These are phyloP conservation scores for Caligus rogercresseyi DNA, from an alignment of 1,140 invertebrate genomes.

Conservation along the genomic window DNA sequence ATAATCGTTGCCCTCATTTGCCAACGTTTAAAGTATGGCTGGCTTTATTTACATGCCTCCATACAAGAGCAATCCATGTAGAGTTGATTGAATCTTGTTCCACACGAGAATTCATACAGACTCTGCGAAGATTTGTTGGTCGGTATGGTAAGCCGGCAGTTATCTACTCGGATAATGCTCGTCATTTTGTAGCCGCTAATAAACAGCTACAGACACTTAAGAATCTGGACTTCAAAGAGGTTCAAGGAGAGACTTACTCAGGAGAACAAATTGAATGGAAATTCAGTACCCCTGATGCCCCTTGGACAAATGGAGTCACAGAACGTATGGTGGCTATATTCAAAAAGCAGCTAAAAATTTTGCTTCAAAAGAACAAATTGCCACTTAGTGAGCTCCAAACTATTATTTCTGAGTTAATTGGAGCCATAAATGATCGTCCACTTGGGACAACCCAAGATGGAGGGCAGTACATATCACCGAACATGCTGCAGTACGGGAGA, in stretches of 20 bases:
- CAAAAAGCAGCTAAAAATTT: constrained; percentile 2
- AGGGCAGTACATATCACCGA: neutral
- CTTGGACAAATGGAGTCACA: constrained; percentile 9
- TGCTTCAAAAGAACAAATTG: neutral
- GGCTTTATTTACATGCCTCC: no score
- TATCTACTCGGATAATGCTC: constrained; percentile 9
- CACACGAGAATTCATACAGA: no score
- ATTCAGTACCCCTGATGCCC: constrained; percentile 1
- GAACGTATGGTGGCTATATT: constrained; percentile 1
- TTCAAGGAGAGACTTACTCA: neutral
- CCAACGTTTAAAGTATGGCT: no score
- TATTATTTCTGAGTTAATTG: neutral
- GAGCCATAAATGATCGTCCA: neutral
- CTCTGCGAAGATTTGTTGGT: constrained; percentile 1
- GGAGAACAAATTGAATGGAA: neutral
- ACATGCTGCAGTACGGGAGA: neutral
- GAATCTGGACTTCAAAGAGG: neutral
- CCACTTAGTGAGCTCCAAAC: neutral
- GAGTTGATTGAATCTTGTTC: no score
- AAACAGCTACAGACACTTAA: neutral
- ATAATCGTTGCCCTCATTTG: no score
- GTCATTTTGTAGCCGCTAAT: neutral
- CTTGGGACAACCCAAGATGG: neutral
- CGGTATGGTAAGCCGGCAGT: neutral
- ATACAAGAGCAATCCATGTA: no score